Conservation (phyloP, 2,113 vertebrate species). For the Nibea coibor region DNA sequence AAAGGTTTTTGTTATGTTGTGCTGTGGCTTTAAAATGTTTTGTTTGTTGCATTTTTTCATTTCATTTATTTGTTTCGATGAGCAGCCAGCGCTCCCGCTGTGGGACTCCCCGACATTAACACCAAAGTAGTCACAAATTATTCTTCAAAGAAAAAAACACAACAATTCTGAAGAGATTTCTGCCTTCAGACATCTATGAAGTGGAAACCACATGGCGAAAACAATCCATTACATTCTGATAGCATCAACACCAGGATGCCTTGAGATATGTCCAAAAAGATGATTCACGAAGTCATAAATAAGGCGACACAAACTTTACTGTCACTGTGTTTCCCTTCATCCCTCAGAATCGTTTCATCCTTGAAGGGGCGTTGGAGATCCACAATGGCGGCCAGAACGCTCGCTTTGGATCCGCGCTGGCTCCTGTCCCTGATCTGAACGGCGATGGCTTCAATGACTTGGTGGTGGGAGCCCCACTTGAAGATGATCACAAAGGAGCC, state of each 20-base stretch:
- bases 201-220: neutral
- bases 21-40: slow-evolving; percentile 13
- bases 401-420: slow-evolving; percentile 92
- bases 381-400: slow-evolving; percentile 91
- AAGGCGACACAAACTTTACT: neutral
- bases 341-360: slow-evolving; percentile 85
- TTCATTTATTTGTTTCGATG: neutral
- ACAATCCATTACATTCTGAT: neutral
- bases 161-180: neutral
- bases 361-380: slow-evolving; percentile 87
- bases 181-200: slow-evolving; percentile 3
- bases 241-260: neutral
- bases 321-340: slow-evolving; percentile 8
- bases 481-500: slow-evolving; percentile 91
- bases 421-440: slow-evolving; percentile 92
- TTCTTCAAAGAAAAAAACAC: neutral
- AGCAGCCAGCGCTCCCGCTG: slow-evolving; percentile 2
- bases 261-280: neutral
- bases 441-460: slow-evolving; percentile 93
- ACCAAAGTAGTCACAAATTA: slow-evolving; percentile 8
- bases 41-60: slow-evolving; percentile 14
- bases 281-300: neutral
- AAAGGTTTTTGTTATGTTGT: slow-evolving; percentile 1
- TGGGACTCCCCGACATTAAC: neutral
- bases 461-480: slow-evolving; percentile 92